Evolutionary conservation across 2,797 vertebrate genomes (phyloP).

Genomic region (Micromesistius poutassou): DNA sequence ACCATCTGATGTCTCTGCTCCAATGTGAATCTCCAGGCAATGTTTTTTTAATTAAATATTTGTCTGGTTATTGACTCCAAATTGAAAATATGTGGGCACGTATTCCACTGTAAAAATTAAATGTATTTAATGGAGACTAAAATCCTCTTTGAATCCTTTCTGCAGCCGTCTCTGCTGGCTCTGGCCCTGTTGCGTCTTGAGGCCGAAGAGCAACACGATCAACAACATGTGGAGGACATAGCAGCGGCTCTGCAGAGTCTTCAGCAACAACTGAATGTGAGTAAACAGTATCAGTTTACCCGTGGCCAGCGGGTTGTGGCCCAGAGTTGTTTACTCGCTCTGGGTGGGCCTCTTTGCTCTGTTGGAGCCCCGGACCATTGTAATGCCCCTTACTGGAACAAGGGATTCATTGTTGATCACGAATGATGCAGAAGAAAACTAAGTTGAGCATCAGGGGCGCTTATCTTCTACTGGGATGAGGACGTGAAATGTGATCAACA

Average conservation of each 20-base stretch:
- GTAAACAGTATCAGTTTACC: conserved; percentile 13
- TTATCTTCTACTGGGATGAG: neutral
- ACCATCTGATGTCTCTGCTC: neutral
- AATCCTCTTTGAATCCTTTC: neutral
- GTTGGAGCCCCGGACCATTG: neutral
- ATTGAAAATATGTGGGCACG: neutral
- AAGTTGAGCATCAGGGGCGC: neutral
- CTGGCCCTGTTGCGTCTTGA: conserved; percentile 83
- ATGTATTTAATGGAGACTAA: neutral
- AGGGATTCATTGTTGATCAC: neutral
- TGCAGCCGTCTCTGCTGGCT: conserved; percentile 88
- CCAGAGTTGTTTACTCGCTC: neutral
- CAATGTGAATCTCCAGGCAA: no score
- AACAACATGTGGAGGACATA: conserved; percentile 67
- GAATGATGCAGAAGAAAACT: neutral
- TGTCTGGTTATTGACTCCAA: no score
- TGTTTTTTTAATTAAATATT: no score
- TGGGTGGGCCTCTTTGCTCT: neutral
- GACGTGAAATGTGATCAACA: no score
- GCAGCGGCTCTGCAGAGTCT: conserved; percentile 75
- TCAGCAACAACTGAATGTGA: conserved; percentile 82
- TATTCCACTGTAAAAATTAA: no score
- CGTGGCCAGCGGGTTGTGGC: neutral
- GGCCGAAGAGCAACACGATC: conserved; percentile 78
- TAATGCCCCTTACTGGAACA: neutral